Percentiles rank a stretch among this genome's conserved stretches.
Evolutionary conservation across 2,113 vertebrate genomes (phyloP).

Genomic region (Bos indicus): DNA sequence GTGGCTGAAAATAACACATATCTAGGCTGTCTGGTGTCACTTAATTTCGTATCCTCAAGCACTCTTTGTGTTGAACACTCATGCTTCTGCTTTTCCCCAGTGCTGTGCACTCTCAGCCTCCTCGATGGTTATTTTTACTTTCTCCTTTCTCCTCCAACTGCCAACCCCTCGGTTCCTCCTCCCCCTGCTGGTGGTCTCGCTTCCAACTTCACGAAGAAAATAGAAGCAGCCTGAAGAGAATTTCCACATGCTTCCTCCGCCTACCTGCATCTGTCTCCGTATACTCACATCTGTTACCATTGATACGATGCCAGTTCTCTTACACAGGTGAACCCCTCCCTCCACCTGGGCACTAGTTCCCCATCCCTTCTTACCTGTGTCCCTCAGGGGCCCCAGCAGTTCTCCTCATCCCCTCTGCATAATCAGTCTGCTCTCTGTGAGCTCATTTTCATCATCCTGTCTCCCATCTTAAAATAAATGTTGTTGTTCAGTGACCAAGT

Average conservation of each 20-base stretch:
- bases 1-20: background rate
- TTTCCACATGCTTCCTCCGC: background rate
- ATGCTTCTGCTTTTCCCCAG: background rate
- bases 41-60: background rate
- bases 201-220: constrained; percentile 45
- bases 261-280: background rate
- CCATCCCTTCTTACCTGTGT: background rate
- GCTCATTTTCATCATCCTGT: background rate
- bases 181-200: background rate
- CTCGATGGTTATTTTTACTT: background rate
- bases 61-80: background rate
- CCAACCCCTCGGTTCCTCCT: background rate
- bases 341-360: background rate
- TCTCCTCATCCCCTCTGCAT: background rate
- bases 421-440: background rate
- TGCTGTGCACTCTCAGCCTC: background rate
- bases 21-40: background rate
- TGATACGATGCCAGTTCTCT: background rate
- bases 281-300: background rate
- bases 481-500: background rate
- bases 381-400: background rate
- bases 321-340: background rate
- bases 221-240: constrained; percentile 43
- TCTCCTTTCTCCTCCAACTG: background rate
- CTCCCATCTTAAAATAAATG: background rate